Base-by-base conservation (phyloP, 2,113 vertebrate genomes). In the Coptodon bakossiorum region DNA sequence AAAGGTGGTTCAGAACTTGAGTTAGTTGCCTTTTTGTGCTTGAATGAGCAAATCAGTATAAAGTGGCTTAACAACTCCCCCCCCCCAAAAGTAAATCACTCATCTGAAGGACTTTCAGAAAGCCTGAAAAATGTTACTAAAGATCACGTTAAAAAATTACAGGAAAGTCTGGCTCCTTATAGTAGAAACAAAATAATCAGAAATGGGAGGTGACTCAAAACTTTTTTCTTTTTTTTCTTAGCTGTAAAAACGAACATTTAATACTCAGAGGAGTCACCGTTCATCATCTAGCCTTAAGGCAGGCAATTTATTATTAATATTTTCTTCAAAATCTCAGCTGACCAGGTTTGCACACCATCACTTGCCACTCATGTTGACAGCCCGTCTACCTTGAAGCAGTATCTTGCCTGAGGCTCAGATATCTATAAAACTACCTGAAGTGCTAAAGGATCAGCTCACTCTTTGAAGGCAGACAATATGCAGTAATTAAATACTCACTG, bases 331-430 rank as follows among this genome's bases (percentile, higher is more conserved):
- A 31, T 59, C 80, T 85, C 63, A 82, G 24, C 57, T 34, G n/a
- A 45, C 38, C 82, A 84, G 50, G 71, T 83, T 85, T 82, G 17
- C 31, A 36, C 19, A 63, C 66, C 57, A 63, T 29, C 71, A 63
- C 43, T 83, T 90, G 92, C 31, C 87, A 85, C 61, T 92, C 81
- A 84, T 6, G 79, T 63, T 92, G 90, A 90, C 84, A 78, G 81
- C 22, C 53, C 4, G 48, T 82, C 57, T 91, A 50, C 63, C 81
- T 87, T 90, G 71, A 89, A 92, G 82, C 78, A 50, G 27, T 31
- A 29, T 78, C 29, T 68, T 40, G 89, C 89, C 82, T 19, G 52
- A 86, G 88, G 88, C 85, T 71, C 78, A 40, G 50, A 66, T 79
- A 57, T 79, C 86, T 80, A 36, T 76, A 36, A 78, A 86, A 59